Conservation (phyloP, 2,797 vertebrate species). For the Chelon auratus region DNA sequence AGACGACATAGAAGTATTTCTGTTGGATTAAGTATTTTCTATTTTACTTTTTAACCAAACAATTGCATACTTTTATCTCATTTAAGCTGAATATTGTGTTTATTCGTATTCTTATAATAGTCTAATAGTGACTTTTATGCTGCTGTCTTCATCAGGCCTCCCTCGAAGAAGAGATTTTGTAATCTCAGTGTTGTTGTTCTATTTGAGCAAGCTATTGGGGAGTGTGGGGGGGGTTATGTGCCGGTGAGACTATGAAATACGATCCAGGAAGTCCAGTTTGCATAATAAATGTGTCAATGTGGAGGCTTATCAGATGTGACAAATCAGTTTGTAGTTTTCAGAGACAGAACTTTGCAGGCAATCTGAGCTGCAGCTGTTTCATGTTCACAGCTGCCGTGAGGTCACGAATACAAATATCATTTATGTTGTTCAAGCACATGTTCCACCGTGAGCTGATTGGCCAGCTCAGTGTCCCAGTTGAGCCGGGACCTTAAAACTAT, state of each 20-base stretch:
- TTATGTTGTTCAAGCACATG: neutral
- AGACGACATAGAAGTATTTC: neutral
- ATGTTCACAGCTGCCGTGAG: neutral
- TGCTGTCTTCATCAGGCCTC: too few relatives aligned
- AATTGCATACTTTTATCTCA: neutral
- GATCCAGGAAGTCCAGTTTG: conserved; percentile 1
- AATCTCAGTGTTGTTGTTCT: neutral
- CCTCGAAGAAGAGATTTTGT: too few relatives aligned
- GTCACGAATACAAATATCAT: neutral
- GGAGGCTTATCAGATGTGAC: neutral
- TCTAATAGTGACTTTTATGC: too few relatives aligned
- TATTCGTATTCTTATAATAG: neutral
- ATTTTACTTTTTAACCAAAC: neutral
- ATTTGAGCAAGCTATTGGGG: too few relatives aligned
- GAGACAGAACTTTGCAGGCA: neutral
- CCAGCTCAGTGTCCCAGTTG: too few relatives aligned
- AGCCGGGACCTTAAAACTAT: too few relatives aligned
- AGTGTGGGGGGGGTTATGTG: neutral
- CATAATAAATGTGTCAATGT: neutral
- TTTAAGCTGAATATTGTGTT: neutral
- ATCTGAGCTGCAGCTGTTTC: neutral
- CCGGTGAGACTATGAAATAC: neutral
- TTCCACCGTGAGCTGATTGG: neutral
- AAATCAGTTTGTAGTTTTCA: neutral
- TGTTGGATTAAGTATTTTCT: neutral